Base-by-base conservation (phyloP, 2,888 invertebrate genomes). In the Nemurella pictetii region DNA sequence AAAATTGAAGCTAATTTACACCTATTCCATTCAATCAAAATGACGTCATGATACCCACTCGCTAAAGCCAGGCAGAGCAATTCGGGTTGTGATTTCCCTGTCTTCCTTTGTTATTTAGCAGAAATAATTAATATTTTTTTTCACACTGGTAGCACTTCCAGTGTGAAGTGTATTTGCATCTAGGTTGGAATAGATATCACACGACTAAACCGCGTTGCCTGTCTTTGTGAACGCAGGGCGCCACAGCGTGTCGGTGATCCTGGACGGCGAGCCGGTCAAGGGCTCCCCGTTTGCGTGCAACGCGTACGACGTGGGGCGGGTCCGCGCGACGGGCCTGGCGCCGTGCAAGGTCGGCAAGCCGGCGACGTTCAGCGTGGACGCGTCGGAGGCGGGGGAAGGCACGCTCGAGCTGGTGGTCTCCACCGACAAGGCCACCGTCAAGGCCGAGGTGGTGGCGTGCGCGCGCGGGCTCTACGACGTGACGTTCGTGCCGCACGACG, bases 261-360 rank as follows among this genome's bases (percentile, higher is more conserved):
- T 96, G 83, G 96, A 96, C 84, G 96, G 95, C 36, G 94, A 97
- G 87, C 95, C 96, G 83, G 95, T 98, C 1, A 95, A 95, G 85
- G 98, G 98, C 0, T 97, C 97, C 27, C 98, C 98, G 0, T 98
- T 97, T 90, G 96, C 95, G 27, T 98, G 98, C 90, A 97, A 98
- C 89, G 97, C 98, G 72, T 98, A 98, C 88, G 98, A 98, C 89
- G 97, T 98, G 0, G 94, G 90, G 27, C 90, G 91, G 87, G 92
- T 93, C 29, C 90, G 90, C 87, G 91, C 93, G 73, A 90, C 91
- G 25, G 91, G 91, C 55, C 88, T 91, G 83, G 89, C 90, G 36
- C 89, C 89, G 84, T 89, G 95, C 0, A 94, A 96, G 87, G 93
- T 97, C 12, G 96, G 96, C 3, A 95, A 96, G 88, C 96, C 97